Evolutionary conservation across 2,888 invertebrate genomes (phyloP), one percentile per base, ranked within the genome.

Genomic region (Hydriomena furcata): DNA sequence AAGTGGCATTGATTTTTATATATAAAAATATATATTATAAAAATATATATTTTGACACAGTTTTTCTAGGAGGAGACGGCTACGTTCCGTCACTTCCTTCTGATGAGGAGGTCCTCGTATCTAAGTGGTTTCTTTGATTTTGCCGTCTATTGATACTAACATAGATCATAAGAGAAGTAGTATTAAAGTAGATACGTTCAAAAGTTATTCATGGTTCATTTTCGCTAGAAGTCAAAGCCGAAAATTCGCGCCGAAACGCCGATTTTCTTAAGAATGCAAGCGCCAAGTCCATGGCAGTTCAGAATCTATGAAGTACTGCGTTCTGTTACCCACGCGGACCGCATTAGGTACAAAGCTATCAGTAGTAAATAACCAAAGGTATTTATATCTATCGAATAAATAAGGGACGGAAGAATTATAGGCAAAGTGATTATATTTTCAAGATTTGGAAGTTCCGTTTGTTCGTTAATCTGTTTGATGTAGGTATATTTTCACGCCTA

Each of bases 261-360:
- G 36, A 45, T 30, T 30, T 23, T 20, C 13, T 31, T n/a, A 7
- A 4, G 7, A 12, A 13, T 12, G 10, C 7, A 13, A 28, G 4
- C 23, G 10, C 40, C 46, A 27, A 32, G 8, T 21, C 7, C 7
- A 7, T 36, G 8, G 20, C 24, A 31, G 13, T 10, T 30, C 8
- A 11, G 23, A 48, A 30, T 34, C 52, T 46, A 52, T 50, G 41
- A 40, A 28, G 23, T 73, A 84, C 76, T 73, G 68, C 73, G 69
- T 69, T 70, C 69, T 70, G 70, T 76, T 76, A 80, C 85, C 82
- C 80, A 84, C 84, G 84, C 82, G 84, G 82, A 60, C 49, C 45
- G 55, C 36, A 63, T 66, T 66, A 63, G 62, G 51, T 50, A 43
- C 51, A 55, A 58, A 58, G 44, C 55, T 55, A 55, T 59, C 55